A percentile compares a stretch with the other conserved stretches of the same genome.
Evolutionary conservation across 2,888 invertebrate species (phyloP).

Genomic region (Eupithecia centaureata): DNA sequence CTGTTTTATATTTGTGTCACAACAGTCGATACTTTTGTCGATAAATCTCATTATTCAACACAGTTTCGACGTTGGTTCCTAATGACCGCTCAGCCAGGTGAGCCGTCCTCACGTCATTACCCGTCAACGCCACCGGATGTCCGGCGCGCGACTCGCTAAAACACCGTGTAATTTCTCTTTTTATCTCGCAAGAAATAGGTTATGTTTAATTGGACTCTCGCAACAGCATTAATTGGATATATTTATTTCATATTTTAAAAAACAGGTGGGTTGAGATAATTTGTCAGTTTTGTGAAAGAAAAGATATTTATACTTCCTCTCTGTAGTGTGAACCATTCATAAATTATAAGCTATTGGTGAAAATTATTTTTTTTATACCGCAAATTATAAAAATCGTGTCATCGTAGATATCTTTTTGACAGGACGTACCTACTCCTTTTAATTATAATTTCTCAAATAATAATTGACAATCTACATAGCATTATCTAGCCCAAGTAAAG

Average conservation of each 20-base stretch:
- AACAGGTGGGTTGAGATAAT: constrained; percentile 18
- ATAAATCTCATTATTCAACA: not conserved
- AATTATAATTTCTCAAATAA: not conserved
- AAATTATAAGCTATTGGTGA: not conserved
- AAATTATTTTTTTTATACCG: not conserved
- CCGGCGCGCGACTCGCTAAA: constrained; percentile 62
- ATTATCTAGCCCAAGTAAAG: no score
- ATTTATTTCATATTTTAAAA: constrained; percentile 20
- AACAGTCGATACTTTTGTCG: not conserved
- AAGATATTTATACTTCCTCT: constrained; percentile 5
- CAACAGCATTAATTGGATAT: constrained; percentile 24
- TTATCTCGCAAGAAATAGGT: constrained; percentile 8
- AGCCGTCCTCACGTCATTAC: constrained; percentile 79
- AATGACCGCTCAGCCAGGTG: constrained; percentile 72
- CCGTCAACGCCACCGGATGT: constrained; percentile 70
- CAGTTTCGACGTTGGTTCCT: constrained; percentile 52
- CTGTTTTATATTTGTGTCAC: not conserved
- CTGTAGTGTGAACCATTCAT: not conserved
- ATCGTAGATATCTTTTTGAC: not conserved
- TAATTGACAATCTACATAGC: no score
- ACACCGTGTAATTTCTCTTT: constrained; percentile 66
- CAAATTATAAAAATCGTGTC: not conserved
- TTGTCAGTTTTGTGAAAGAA: constrained; percentile 5
- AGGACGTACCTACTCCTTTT: not conserved
- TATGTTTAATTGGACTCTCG: constrained; percentile 28